A percentile compares a stretch with the other conserved stretches of the same genome.
Conservation (phyloP, 2,797 vertebrate species). For the Hydrophis major region DNA sequence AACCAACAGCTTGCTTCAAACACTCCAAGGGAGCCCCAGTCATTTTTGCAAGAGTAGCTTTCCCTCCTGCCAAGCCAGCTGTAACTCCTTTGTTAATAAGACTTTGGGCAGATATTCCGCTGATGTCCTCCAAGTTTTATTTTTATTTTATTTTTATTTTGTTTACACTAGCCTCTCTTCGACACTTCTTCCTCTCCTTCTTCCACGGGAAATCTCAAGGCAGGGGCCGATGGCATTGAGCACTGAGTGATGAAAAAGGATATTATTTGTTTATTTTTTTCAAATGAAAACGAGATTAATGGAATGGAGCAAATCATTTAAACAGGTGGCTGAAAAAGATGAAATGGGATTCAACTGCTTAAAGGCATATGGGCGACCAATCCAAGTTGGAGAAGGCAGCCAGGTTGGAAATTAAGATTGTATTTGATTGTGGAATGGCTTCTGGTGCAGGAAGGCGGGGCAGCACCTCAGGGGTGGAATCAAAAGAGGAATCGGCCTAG, state of each 20-base stretch:
- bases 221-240: not conserved
- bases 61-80: not conserved
- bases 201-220: not conserved
- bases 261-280: not conserved
- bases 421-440: not conserved
- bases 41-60: not conserved
- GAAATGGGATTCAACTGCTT: not conserved
- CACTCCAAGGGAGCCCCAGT: not conserved
- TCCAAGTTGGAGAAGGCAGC: not conserved
- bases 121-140: not conserved
- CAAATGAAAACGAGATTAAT: not conserved
- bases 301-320: not conserved
- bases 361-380: not conserved
- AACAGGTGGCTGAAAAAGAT: not conserved
- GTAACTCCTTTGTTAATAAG: not conserved
- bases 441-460: not conserved
- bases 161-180: not conserved
- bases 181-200: not conserved
- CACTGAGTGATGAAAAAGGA: not conserved
- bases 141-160: not conserved
- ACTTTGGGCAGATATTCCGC: not conserved
- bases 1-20: not conserved
- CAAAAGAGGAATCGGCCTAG: too few relatives aligned
- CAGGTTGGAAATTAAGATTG: not conserved
- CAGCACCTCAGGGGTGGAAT: too few relatives aligned